These are phyloP conservation scores for Micromesistius poutassou DNA, from an alignment of 2,797 vertebrate species.

Conservation along the genomic window DNA sequence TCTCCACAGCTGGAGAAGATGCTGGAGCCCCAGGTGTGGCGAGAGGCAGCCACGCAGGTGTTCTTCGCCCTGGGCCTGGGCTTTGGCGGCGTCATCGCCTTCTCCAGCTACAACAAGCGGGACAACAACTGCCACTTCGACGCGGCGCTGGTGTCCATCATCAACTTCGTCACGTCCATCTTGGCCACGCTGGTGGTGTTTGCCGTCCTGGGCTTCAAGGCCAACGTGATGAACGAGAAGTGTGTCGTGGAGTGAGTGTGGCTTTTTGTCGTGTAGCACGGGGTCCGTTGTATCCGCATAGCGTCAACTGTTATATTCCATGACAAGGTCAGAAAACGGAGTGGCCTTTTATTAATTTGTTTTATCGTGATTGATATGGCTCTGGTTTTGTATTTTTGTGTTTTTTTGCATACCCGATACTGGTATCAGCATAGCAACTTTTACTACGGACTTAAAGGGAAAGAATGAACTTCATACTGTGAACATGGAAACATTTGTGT, in stretches of 20 bases:
- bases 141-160: conserved; percentile 88
- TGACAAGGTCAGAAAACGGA: neutral
- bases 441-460: no score
- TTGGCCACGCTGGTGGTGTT: conserved; percentile 96
- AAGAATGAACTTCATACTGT: no score
- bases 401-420: no score
- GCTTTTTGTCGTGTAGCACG: neutral
- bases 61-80: conserved; percentile 95
- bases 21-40: conserved; percentile 96
- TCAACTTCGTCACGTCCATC: conserved; percentile 95
- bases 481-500: no score
- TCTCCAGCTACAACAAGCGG: conserved; percentile 98
- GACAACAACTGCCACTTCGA: conserved; percentile 99
- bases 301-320: neutral
- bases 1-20: conserved; percentile 88
- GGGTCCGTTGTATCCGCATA: neutral
- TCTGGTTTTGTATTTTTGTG: no score
- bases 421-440: no score
- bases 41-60: conserved; percentile 95
- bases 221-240: conserved; percentile 97
- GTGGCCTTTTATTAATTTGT: no score
- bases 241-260: conserved; percentile 92
- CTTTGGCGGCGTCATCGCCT: conserved; percentile 96
- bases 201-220: conserved; percentile 96
- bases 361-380: neutral